These are phyloP conservation scores for Bagarius yarrelli DNA, from an alignment of 2,113 vertebrate species.

Conservation along the genomic window DNA sequence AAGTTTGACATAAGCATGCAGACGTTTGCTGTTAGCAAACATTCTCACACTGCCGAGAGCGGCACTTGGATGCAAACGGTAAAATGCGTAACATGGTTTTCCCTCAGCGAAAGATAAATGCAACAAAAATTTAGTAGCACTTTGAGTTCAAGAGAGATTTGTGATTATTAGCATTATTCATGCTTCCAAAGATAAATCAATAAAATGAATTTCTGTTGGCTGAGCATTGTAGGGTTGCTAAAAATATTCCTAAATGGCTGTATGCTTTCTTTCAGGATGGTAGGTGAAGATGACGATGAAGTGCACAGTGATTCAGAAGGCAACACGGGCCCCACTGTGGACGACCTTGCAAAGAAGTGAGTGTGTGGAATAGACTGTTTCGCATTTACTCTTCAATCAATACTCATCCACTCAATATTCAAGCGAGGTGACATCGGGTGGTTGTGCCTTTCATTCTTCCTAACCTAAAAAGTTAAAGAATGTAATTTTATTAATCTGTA, in stretches of 20 bases:
- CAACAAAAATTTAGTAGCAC: background rate
- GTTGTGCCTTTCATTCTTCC: background rate
- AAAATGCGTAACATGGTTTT: too few relatives aligned
- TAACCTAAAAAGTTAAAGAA: background rate
- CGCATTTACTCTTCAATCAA: background rate
- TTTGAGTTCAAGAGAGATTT: background rate
- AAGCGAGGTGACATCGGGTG: slow-evolving; percentile 1
- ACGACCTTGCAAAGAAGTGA: slow-evolving; percentile 90
- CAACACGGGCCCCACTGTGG: slow-evolving; percentile 75
- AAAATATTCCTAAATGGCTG: slow-evolving; percentile 8
- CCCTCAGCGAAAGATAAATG: too few relatives aligned
- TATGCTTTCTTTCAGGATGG: slow-evolving; percentile 74
- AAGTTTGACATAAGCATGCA: too few relatives aligned
- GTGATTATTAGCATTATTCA: background rate
- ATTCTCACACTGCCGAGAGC: too few relatives aligned
- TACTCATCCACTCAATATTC: background rate
- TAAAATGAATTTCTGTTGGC: background rate
- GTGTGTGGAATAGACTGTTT: slow-evolving; percentile 45
- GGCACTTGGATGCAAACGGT: too few relatives aligned
- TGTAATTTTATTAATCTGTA: background rate
- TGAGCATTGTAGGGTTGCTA: background rate
- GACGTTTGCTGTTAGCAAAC: too few relatives aligned
- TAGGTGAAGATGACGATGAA: slow-evolving; percentile 86
- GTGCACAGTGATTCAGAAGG: slow-evolving; percentile 85
- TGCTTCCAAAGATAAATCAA: background rate